Evolutionary conservation across 2,113 vertebrate genomes (phyloP).

Genomic region (Aegithalos caudatus): DNA sequence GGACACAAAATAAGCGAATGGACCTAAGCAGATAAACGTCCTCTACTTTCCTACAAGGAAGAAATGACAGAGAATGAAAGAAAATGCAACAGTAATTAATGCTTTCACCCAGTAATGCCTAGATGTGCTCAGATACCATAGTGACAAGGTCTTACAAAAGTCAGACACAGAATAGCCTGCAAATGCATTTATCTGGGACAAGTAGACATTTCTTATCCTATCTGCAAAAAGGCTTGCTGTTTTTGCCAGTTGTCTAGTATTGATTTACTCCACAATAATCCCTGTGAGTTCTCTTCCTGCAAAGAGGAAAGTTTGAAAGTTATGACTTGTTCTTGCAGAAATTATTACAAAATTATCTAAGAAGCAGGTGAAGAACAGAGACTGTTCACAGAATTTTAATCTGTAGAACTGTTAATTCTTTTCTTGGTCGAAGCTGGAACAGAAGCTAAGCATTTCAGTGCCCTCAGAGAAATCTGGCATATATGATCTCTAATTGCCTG

Average conservation of each 20-base stretch:
- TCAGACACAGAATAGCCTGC: background rate
- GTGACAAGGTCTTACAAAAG: background rate
- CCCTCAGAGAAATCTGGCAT: conserved; percentile 5
- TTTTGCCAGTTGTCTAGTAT: background rate
- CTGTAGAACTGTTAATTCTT: background rate
- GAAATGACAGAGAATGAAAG: background rate
- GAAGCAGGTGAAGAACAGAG: background rate
- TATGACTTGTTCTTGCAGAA: background rate
- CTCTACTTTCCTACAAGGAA: background rate
- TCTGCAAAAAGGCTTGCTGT: background rate
- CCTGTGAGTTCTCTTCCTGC: background rate
- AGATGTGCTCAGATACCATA: background rate
- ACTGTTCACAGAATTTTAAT: background rate
- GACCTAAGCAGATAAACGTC: background rate
- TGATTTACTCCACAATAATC: background rate
- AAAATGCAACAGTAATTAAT: background rate
- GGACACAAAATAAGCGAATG: accelerated
- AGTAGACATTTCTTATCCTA: background rate
- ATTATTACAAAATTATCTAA: background rate
- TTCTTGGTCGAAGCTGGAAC: background rate
- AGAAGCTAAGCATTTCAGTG: background rate
- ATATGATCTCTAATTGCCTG: conserved; percentile 25
- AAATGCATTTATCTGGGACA: background rate
- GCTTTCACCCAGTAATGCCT: background rate
- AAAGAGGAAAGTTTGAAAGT: background rate